phyloP scores from a whole-genome alignment of 2,888 invertebrate genomes.

The Oligia strigilis region DNA sequence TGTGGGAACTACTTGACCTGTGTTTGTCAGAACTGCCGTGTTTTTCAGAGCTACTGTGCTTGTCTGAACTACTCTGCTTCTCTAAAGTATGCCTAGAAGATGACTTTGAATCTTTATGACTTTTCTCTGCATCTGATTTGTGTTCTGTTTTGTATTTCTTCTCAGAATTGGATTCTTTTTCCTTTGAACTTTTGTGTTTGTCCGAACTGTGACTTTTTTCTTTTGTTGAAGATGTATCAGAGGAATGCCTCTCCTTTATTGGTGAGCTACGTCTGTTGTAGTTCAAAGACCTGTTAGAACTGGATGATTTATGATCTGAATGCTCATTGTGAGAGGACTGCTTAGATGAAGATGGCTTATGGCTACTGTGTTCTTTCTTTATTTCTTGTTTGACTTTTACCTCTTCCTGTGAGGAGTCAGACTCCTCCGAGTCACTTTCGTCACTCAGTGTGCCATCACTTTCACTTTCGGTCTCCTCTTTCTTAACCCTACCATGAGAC shows the following conservation, averaged over 20 bases:
- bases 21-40: constrained; percentile 70
- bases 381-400: constrained; percentile 75
- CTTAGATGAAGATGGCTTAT: constrained; percentile 74
- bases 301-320: constrained; percentile 72
- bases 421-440: constrained; percentile 74
- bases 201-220: constrained; percentile 77
- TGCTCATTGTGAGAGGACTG: constrained; percentile 71
- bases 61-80: constrained; percentile 71
- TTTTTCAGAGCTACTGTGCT: constrained; percentile 71
- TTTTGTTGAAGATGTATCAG: constrained; percentile 74
- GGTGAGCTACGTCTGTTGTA: constrained; percentile 73
- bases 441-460: constrained; percentile 66
- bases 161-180: constrained; percentile 75
- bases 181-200: constrained; percentile 76
- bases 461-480: constrained; percentile 73
- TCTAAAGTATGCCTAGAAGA: constrained; percentile 63
- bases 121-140: constrained; percentile 75
- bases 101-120: constrained; percentile 72
- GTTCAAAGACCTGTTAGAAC: constrained; percentile 73
- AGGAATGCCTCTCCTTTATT: constrained; percentile 71
- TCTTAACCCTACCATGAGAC: constrained; percentile 70
- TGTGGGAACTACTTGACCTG: constrained; percentile 70
- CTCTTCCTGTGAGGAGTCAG: constrained; percentile 81
- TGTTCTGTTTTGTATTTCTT: constrained; percentile 76
- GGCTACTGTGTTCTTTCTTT: constrained; percentile 76